phyloP scores from a whole-genome alignment of 2,113 vertebrate genomes.

The Lipophrys pholis region DNA sequence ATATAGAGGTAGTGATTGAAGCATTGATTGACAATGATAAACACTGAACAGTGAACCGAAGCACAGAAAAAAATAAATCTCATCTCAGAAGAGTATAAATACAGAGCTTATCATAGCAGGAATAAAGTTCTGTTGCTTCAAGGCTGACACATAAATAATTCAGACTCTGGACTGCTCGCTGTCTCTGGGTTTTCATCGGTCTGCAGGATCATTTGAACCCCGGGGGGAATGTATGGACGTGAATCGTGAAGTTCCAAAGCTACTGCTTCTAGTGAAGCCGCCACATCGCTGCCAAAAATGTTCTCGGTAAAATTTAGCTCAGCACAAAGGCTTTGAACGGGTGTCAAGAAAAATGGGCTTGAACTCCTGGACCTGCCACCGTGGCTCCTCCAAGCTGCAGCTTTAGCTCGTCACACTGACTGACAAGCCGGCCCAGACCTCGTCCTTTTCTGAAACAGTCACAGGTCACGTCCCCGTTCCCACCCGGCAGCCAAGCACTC shows the following conservation, averaged over 20 bases:
- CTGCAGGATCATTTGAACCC: conserved; percentile 23
- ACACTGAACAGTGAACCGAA: conserved; percentile 58
- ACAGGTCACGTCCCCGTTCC: conserved; percentile 48
- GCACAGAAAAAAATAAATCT: conserved; percentile 39
- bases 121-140: conserved; percentile 47
- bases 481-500: conserved; percentile 36
- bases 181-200: conserved; percentile 34
- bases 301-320: conserved; percentile 41
- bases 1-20: conserved; percentile 82
- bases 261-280: conserved; percentile 31
- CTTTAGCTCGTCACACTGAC: conserved; percentile 45
- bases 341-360: conserved; percentile 36
- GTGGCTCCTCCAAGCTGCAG: conserved; percentile 18
- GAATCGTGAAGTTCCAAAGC: conserved; percentile 43
- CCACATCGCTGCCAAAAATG: conserved; percentile 30
- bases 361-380: conserved; percentile 46
- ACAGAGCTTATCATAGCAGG: conserved; percentile 68
- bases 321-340: conserved; percentile 40
- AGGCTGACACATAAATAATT: conserved; percentile 51
- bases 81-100: conserved; percentile 62
- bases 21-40: conserved; percentile 69
- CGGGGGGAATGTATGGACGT: conserved; percentile 10
- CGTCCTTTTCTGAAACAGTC: conserved; percentile 51
- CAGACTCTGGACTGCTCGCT: conserved; percentile 32
- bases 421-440: conserved; percentile 58